Base-by-base conservation (phyloP, 2,797 vertebrate genomes). In the Phylloscopus collybita region DNA sequence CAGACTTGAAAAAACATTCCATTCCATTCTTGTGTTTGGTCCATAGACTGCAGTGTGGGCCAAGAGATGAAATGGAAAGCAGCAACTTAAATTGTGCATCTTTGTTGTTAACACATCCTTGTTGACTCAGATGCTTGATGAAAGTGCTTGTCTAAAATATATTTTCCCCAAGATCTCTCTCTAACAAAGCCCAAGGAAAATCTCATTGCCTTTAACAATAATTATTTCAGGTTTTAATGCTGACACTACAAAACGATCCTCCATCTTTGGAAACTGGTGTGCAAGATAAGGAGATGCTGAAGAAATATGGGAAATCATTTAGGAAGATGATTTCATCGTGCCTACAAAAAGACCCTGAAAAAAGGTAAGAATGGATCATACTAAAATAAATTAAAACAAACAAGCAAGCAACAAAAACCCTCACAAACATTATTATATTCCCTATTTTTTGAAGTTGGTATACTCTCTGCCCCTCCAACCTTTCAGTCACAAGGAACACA, bases 301-400 rank as follows among this genome's bases (percentile, higher is more conserved):
- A 99, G 98, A 99, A 99, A 94, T 99, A 99, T 0, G 99, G 99
- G 92, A 99, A 99, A 75, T 99, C 99, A 12, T 99, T 99, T 97
- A 98, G 99, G 97, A 99, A 99, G 98, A 99, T 99, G 99, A 98
- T 99, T 97, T 99, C 99, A 8, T 97, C 98, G 61, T 99, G 99
- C 98, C 98, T 99, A 98, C 99, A 99, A 93, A 99, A 99, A 97
- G 99, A 99, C 94, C 99, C 99, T 2, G 99, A 99, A 86, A 99
- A 99, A 98, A 99, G 99, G 99, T 99, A 96, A 97, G 94, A 70
- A 38, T 17, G 18, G 11, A 11, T 79, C 61, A 38, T 26, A 40
- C 10, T 4, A 56, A 80, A 83, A 30, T 23, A 62, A 69, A 59
- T 36, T 7, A 9, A 27, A 53, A 47, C 8, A 34, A 53, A 4